phyloP scores from a whole-genome alignment of 2,113 vertebrate species.

The Phalacrocorax pelagicus region DNA sequence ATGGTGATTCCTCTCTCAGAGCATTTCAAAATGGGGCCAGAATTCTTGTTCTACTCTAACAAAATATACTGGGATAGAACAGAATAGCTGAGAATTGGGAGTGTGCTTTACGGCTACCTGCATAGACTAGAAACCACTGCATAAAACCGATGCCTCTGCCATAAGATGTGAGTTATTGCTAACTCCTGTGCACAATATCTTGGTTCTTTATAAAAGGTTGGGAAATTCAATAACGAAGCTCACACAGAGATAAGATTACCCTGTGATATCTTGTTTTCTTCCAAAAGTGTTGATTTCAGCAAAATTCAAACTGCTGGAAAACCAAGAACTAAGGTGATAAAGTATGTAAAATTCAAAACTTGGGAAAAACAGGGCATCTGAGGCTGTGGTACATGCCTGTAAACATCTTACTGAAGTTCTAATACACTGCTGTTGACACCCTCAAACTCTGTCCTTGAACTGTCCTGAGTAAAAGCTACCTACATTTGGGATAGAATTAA shows the following conservation, averaged over 20 bases:
- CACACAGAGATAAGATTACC: neutral
- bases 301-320: neutral
- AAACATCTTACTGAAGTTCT: neutral
- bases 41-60: neutral
- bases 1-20: neutral
- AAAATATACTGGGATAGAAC: neutral
- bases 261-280: neutral
- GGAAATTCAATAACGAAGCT: neutral
- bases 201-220: neutral
- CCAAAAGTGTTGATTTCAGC: slow-evolving; percentile 2
- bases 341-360: neutral
- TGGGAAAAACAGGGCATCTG: neutral
- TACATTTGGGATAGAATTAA: neutral
- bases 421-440: neutral
- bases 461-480: neutral
- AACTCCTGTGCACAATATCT: neutral
- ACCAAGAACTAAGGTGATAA: neutral
- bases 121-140: neutral
- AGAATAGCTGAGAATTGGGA: neutral
- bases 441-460: neutral
- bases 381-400: neutral
- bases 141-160: neutral
- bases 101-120: neutral
- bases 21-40: neutral
- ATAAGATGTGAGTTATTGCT: neutral